Evolutionary conservation across 2,113 vertebrate genomes (phyloP).

Genomic region (Ifrita kowaldi): DNA sequence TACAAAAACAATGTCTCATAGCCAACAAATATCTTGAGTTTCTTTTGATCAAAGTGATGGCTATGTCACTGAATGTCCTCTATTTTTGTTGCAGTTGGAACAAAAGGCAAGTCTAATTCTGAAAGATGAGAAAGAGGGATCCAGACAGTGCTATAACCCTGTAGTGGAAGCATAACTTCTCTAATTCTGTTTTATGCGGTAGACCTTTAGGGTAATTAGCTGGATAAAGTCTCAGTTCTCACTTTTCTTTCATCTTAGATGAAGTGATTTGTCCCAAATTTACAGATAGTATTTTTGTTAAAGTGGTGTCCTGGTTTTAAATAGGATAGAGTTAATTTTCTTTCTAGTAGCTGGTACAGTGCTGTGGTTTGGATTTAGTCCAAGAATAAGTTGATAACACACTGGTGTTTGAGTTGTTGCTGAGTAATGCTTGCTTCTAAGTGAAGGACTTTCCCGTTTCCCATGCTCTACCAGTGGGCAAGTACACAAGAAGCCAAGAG

Average conservation of each 20-base stretch:
- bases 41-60: background rate
- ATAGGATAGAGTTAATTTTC: background rate
- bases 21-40: background rate
- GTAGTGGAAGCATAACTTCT: background rate
- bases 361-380: background rate
- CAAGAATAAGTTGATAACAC: background rate
- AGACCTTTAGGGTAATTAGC: background rate
- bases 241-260: background rate
- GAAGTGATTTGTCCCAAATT: background rate
- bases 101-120: background rate
- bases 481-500: background rate
- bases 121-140: background rate
- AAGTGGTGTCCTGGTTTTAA: background rate
- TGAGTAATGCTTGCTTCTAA: background rate
- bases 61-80: background rate
- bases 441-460: background rate
- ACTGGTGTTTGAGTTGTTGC: background rate
- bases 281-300: background rate
- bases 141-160: background rate
- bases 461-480: background rate
- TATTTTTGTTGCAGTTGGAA: background rate
- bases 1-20: background rate
- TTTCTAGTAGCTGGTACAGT: background rate
- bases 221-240: background rate
- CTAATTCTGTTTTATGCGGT: background rate